Conservation (phyloP, 2,113 vertebrate species). For the Aphelocoma coerulescens region DNA sequence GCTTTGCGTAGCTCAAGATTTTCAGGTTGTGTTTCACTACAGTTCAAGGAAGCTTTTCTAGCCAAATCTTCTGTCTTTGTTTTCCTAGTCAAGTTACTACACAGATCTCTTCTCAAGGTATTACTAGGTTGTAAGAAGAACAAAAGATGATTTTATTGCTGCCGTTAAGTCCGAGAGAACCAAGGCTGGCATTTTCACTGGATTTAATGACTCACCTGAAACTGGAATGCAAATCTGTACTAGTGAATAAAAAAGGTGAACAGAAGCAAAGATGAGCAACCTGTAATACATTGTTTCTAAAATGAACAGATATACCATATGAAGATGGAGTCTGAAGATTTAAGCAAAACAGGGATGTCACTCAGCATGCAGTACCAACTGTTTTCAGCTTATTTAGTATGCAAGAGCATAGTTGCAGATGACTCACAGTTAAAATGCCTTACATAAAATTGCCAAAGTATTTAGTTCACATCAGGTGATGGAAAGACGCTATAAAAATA, state of each 20-base stretch:
- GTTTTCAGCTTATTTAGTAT: conserved; percentile 27
- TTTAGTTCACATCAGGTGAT: conserved; percentile 39
- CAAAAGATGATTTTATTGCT: neutral
- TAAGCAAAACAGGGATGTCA: conserved; percentile 5
- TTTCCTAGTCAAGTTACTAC: neutral
- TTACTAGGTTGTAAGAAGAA: neutral
- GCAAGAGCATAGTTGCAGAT: conserved; percentile 14
- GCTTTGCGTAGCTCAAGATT: neutral
- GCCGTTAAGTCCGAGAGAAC: neutral
- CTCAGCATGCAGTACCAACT: conserved; percentile 39
- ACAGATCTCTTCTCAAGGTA: neutral
- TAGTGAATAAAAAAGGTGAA: neutral
- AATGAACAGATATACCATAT: neutral
- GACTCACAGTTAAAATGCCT: conserved; percentile 46
- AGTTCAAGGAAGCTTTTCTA: neutral
- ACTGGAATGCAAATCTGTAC: neutral
- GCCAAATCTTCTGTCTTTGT: neutral
- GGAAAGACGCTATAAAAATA: conserved; percentile 27
- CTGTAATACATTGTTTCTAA: conserved; percentile 4
- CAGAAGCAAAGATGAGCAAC: neutral
- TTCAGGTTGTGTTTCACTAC: neutral
- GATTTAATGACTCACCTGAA: neutral
- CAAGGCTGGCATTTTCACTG: neutral
- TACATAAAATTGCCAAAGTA: conserved; percentile 40
- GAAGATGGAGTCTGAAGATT: conserved; percentile 15